Conservation (phyloP, 2,797 vertebrate genomes). For the Cyclura pinguis region DNA sequence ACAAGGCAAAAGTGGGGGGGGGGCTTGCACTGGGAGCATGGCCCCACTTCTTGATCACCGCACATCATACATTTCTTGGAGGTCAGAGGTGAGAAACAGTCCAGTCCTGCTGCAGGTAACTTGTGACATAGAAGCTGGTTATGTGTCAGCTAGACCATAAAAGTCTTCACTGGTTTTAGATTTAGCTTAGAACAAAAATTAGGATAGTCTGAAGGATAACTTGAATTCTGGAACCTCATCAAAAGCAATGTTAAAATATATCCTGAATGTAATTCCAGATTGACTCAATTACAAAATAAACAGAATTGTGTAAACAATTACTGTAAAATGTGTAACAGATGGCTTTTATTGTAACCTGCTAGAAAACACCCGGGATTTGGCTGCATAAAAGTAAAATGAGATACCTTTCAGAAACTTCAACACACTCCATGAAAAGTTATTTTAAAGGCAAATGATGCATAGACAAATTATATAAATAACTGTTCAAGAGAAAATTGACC, state of each 20-base stretch:
- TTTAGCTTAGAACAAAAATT: background rate
- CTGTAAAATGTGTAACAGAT: conserved; percentile 1
- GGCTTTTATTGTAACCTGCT: background rate
- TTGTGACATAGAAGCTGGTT: too few species aligned
- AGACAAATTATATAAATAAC: background rate
- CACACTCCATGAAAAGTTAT: background rate
- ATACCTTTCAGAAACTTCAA: background rate
- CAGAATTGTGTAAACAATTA: background rate
- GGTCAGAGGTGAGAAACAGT: too few species aligned
- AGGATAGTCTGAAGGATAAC: background rate
- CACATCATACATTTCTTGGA: background rate
- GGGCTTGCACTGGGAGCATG: background rate
- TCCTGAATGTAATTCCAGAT: background rate
- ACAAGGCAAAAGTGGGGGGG: too few species aligned
- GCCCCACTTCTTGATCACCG: background rate
- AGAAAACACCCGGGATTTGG: background rate
- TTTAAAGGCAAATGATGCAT: background rate
- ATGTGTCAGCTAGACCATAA: background rate
- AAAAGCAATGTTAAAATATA: background rate
- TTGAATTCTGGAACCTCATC: background rate
- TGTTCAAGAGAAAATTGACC: background rate
- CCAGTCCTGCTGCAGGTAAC: too few species aligned
- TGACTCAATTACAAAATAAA: conserved; percentile 15
- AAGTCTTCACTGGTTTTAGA: background rate
- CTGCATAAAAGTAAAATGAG: background rate